Percentiles rank a stretch among this genome's conserved stretches.
Conservation (phyloP, 2,797 vertebrate species). For the Emys orbicularis region DNA sequence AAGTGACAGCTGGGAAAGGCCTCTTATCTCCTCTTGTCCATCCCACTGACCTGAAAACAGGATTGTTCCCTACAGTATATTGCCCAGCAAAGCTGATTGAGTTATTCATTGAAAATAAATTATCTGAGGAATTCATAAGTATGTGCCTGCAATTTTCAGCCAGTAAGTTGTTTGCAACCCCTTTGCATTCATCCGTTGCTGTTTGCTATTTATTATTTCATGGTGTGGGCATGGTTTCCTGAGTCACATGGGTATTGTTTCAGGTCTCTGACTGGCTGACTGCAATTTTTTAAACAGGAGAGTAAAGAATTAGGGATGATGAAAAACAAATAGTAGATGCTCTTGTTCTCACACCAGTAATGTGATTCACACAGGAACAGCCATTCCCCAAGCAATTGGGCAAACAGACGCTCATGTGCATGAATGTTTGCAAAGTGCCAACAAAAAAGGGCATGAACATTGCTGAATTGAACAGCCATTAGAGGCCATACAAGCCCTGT, state of each 20-base stretch:
- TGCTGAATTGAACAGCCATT: neutral
- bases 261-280: neutral
- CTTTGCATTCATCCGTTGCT: neutral
- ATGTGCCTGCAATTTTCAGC: neutral
- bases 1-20: constrained; percentile 2
- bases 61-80: constrained; percentile 9
- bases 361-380: neutral
- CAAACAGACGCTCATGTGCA: neutral
- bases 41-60: constrained; percentile 43
- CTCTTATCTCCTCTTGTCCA: constrained; percentile 34
- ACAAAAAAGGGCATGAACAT: neutral
- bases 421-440: neutral
- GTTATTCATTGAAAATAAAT: constrained; percentile 32
- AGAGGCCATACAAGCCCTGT: neutral
- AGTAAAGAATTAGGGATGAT: neutral
- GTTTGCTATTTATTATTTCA: neutral
- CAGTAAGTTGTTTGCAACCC: neutral
- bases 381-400: neutral
- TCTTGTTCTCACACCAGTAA: neutral
- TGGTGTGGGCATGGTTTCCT: neutral
- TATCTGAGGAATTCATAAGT: neutral
- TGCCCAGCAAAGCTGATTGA: constrained; percentile 23
- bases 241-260: neutral
- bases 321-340: neutral
- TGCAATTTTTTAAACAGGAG: neutral